These are phyloP conservation scores for Dissostichus mawsoni DNA, from an alignment of 2,113 vertebrate genomes.

Conservation along the genomic window DNA sequence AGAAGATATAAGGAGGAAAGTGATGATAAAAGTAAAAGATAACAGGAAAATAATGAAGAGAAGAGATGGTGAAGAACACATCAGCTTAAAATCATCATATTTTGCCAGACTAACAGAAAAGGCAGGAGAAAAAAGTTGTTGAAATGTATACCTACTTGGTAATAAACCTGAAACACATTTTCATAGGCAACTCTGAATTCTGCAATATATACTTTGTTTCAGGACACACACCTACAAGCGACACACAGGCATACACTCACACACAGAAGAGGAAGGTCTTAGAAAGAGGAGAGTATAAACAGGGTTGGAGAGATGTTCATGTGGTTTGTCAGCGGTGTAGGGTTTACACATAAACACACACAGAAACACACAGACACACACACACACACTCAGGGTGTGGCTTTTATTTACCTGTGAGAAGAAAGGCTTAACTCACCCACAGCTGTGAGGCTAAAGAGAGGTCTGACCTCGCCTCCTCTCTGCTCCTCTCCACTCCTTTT, in stretches of 20 bases:
- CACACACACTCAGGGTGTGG: conserved; percentile 64
- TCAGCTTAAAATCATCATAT: not conserved
- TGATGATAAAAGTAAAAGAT: too few relatives aligned
- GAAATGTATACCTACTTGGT: not conserved
- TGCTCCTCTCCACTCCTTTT: conserved; percentile 52
- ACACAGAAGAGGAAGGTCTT: conserved; percentile 5
- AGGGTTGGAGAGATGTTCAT: conserved; percentile 21
- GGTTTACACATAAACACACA: conserved; percentile 15
- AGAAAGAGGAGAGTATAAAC: conserved; percentile 25
- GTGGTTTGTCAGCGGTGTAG: conserved; percentile 54
- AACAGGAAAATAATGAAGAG: not conserved
- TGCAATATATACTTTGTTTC: conserved; percentile 32
- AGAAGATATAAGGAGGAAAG: not conserved
- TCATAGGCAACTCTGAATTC: conserved; percentile 28
- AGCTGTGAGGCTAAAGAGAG: conserved; percentile 86
- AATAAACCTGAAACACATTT: conserved; percentile 32
- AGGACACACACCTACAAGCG: conserved; percentile 11
- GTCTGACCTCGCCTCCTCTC: conserved; percentile 78
- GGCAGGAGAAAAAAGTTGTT: conserved; percentile 9
- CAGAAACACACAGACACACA: conserved; percentile 42
- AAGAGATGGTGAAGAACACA: not conserved
- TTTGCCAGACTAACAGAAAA: not conserved
- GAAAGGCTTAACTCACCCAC: conserved; percentile 75
- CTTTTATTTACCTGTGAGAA: conserved; percentile 78
- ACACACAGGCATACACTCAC: conserved; percentile 15